A percentile compares a stretch with the other conserved stretches of the same genome.
These are phyloP conservation scores for Cheilosia scutellata DNA, from an alignment of 2,888 invertebrate species.

Conservation along the genomic window DNA sequence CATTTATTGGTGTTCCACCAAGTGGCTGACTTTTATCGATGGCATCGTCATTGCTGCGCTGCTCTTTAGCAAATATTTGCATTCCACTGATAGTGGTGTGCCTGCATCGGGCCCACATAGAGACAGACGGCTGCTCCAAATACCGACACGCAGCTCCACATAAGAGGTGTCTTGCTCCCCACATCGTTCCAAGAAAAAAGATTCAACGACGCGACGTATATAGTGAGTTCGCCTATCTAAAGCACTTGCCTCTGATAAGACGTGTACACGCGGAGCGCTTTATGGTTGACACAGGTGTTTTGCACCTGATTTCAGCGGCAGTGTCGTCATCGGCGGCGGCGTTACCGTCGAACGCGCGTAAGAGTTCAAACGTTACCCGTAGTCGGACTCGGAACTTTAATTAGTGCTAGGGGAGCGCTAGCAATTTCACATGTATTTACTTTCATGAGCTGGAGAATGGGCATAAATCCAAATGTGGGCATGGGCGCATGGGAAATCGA, in stretches of 20 bases:
- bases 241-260: slow-evolving; percentile 66
- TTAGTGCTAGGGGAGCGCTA: slow-evolving; percentile 67
- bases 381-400: slow-evolving; percentile 66
- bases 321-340: slow-evolving; percentile 4
- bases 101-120: slow-evolving; percentile 9
- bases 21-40: slow-evolving; percentile 31
- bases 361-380: slow-evolving; percentile 55
- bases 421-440: slow-evolving; percentile 40
- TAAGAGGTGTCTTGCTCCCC: slow-evolving; percentile 18
- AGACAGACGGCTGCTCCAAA: slow-evolving; percentile 54
- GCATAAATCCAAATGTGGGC: slow-evolving; percentile 49
- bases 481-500: slow-evolving; percentile 71
- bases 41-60: slow-evolving; percentile 37
- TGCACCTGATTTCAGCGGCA: slow-evolving; percentile 80
- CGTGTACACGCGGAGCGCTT: slow-evolving; percentile 43
- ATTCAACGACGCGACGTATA: slow-evolving; percentile 16
- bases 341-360: slow-evolving; percentile 30
- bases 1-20: background rate
- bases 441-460: slow-evolving; percentile 36
- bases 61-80: slow-evolving; percentile 68
- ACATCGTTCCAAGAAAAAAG: slow-evolving; percentile 8
- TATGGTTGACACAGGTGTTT: slow-evolving; percentile 82
- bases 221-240: slow-evolving; percentile 34
- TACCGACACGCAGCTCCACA: slow-evolving; percentile 65
- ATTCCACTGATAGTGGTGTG: slow-evolving; percentile 63